These are phyloP conservation scores for Chamaetylas fuelleborni DNA, from an alignment of 2,113 vertebrate species.

Conservation along the genomic window DNA sequence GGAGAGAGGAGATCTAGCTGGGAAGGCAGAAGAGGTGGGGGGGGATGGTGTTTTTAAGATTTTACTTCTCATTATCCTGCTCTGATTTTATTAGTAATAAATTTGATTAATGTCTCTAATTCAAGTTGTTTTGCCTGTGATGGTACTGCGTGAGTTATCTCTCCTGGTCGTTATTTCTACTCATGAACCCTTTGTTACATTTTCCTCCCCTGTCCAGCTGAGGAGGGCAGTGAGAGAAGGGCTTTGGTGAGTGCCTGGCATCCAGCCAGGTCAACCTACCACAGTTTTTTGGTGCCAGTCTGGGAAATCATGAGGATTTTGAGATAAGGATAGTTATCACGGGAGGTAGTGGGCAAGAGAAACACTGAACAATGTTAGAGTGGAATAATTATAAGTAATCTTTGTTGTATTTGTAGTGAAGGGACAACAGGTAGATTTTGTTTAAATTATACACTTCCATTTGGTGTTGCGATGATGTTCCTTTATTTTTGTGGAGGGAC, in stretches of 20 bases:
- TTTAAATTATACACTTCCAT: background rate
- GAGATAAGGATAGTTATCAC: background rate
- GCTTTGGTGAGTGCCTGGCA: background rate
- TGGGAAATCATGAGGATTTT: background rate
- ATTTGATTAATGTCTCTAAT: background rate
- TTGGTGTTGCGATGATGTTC: background rate
- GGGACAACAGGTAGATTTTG: background rate
- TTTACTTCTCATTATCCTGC: background rate
- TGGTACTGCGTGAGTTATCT: rapidly evolving
- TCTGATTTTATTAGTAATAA: background rate
- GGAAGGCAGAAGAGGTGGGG: background rate
- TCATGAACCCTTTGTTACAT: background rate
- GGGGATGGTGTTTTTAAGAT: background rate
- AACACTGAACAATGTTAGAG: background rate
- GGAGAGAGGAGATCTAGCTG: background rate
- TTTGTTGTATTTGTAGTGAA: background rate
- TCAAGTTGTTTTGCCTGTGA: background rate
- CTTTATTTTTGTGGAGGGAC: background rate
- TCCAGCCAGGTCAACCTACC: too few species aligned
- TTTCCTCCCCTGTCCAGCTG: background rate
- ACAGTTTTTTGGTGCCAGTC: background rate
- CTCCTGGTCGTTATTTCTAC: background rate
- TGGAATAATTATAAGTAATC: background rate
- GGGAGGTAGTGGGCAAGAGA: rapidly evolving
- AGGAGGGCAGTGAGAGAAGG: too few species aligned